phyloP scores from a whole-genome alignment of 2,888 invertebrate species.

The Mesorhabditis spiculigera region DNA sequence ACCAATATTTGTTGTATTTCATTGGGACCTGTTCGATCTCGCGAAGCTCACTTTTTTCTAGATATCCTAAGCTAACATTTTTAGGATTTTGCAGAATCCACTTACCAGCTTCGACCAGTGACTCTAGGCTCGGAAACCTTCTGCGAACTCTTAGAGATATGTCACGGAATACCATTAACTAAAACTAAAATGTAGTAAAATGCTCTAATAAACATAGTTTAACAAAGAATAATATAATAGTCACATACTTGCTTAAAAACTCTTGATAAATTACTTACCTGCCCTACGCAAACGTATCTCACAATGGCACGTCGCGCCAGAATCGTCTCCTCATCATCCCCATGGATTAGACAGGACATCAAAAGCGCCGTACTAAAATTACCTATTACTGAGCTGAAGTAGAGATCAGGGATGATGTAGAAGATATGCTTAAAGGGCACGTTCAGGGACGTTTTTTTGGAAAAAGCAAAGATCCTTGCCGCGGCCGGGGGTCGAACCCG shows the following conservation, averaged over 20 bases:
- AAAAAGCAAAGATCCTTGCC: too few relatives aligned
- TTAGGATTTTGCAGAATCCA: too few relatives aligned
- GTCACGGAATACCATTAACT: neutral
- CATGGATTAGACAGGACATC: neutral
- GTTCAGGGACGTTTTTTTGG: too few relatives aligned
- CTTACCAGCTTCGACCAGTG: neutral
- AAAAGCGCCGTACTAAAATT: neutral
- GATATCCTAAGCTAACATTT: too few relatives aligned
- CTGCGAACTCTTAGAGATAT: neutral
- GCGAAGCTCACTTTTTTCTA: conserved; percentile 1
- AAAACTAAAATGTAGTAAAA: neutral
- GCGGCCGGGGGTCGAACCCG: too few relatives aligned
- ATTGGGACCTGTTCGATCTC: neutral
- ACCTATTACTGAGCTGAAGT: too few relatives aligned
- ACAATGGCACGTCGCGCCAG: neutral
- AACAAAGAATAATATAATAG: too few relatives aligned
- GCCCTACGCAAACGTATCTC: conserved; percentile 2
- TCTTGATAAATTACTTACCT: too few relatives aligned
- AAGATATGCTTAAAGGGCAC: too few relatives aligned
- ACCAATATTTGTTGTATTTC: conserved; percentile 4
- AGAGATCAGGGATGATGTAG: too few relatives aligned
- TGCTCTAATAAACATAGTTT: too few relatives aligned
- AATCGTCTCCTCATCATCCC: neutral
- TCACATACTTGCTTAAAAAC: too few relatives aligned
- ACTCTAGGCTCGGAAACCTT: neutral